A percentile compares a stretch with the other conserved stretches of the same genome.
Conservation (phyloP, 2,888 invertebrate genomes). For the Teleiodes luculella region DNA sequence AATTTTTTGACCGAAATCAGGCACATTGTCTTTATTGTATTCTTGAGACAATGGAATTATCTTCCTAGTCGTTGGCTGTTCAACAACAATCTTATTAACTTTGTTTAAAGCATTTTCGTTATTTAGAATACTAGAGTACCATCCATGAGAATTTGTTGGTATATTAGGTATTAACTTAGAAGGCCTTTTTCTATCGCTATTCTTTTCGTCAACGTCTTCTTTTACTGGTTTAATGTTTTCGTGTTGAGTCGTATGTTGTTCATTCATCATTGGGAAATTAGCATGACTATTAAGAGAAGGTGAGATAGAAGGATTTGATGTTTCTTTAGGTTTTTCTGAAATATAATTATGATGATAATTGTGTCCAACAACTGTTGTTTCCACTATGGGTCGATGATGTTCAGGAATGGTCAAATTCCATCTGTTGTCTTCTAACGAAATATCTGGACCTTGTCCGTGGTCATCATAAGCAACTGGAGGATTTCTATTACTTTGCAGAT, state of each 20-base stretch:
- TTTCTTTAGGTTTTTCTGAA: constrained; percentile 24
- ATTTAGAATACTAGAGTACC: constrained; percentile 60
- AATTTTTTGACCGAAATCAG: constrained; percentile 64
- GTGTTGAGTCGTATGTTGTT: constrained; percentile 23
- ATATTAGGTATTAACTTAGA: constrained; percentile 60
- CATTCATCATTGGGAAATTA: constrained; percentile 70
- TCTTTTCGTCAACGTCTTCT: constrained; percentile 43
- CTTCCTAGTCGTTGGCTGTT: constrained; percentile 63
- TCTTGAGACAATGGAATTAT: constrained; percentile 62
- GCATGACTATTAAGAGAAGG: constrained; percentile 66
- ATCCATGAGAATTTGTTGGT: constrained; percentile 69
- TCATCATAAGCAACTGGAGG: constrained; percentile 41
- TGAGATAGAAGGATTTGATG: constrained; percentile 29
- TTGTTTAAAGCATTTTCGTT: constrained; percentile 50
- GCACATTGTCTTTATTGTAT: constrained; percentile 45
- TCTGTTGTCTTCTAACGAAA: constrained; percentile 52
- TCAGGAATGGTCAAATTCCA: constrained; percentile 56
- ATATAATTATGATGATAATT: constrained; percentile 29
- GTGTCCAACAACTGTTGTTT: constrained; percentile 30
- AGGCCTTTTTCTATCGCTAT: constrained; percentile 47
- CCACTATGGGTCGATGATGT: constrained; percentile 20
- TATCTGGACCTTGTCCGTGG: constrained; percentile 38
- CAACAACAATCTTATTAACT: constrained; percentile 56
- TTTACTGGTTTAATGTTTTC: constrained; percentile 42
- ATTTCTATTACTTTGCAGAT: constrained; percentile 45